phyloP scores from a whole-genome alignment of 2,797 vertebrate species.

The Manis crassicaudata region DNA sequence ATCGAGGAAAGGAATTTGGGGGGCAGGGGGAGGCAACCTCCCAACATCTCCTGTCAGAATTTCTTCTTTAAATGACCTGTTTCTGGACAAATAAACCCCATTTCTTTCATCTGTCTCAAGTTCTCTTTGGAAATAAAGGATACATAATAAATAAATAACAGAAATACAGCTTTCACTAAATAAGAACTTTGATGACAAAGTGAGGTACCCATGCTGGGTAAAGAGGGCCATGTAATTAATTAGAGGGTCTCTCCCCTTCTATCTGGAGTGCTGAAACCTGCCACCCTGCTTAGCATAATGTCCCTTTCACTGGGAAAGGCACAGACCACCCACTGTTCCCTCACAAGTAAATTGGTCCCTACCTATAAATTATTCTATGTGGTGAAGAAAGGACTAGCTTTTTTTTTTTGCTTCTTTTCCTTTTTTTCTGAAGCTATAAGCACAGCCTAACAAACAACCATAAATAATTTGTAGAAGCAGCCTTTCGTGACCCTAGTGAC shows the following conservation, averaged over 20 bases:
- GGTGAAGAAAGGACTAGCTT: constrained; percentile 76
- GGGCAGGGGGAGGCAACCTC: background rate
- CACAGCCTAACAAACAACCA: constrained; percentile 73
- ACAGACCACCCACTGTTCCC: constrained; percentile 74
- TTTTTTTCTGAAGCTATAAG: constrained; percentile 74
- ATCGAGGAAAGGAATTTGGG: background rate
- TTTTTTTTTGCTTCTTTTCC: background rate
- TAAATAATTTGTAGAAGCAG: constrained; percentile 79
- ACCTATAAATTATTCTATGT: constrained; percentile 86
- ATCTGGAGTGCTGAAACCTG: constrained; percentile 26
- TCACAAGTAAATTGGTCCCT: constrained; percentile 80
- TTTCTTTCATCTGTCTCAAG: background rate
- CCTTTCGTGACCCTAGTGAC: constrained; percentile 74
- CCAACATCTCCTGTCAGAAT: background rate
- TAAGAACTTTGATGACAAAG: constrained; percentile 36
- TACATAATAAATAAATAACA: constrained; percentile 54
- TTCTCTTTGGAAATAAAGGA: constrained; percentile 40
- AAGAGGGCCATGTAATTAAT: constrained; percentile 71
- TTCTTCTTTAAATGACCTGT: background rate
- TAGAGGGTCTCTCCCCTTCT: constrained; percentile 60
- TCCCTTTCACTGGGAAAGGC: constrained; percentile 70
- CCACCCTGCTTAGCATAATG: constrained; percentile 66
- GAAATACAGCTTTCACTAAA: constrained; percentile 40
- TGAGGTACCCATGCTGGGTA: background rate
- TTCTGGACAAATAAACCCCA: background rate